These are phyloP conservation scores for Nansenia antarctica DNA, from an alignment of 2,113 vertebrate species.

Conservation along the genomic window DNA sequence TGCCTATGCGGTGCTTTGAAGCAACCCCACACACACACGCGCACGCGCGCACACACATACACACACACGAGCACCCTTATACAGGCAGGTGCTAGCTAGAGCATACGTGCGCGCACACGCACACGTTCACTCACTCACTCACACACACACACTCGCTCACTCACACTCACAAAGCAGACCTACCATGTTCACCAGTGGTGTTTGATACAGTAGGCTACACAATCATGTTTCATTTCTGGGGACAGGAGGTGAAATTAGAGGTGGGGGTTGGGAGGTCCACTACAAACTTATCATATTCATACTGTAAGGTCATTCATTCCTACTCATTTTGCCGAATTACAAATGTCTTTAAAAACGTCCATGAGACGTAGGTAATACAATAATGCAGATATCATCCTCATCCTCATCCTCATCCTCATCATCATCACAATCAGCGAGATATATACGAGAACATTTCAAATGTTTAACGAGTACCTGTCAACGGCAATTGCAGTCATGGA, in stretches of 20 bases:
- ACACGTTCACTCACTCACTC: neutral
- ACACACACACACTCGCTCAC: neutral
- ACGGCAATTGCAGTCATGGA: conserved; percentile 98
- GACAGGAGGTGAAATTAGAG: too few species aligned
- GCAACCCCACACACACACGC: neutral
- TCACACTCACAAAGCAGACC: neutral
- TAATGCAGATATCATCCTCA: neutral
- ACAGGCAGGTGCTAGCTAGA: too few species aligned
- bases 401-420: neutral
- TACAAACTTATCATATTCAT: too few species aligned
- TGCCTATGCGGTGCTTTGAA: too few species aligned
- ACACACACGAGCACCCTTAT: conserved; percentile 6
- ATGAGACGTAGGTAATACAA: neutral
- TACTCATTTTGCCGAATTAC: too few species aligned
- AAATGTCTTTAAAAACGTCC: neutral
- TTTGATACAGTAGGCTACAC: too few species aligned
- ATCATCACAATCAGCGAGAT: neutral
- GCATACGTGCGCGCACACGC: neutral
- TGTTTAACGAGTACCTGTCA: conserved; percentile 94
- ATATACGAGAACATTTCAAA: too few species aligned
- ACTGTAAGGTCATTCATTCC: too few species aligned
- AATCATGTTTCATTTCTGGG: too few species aligned
- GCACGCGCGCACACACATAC: neutral
- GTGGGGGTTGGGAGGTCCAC: too few species aligned
- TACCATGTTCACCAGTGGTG: too few species aligned